Evolutionary conservation across 2,113 vertebrate genomes (phyloP).

Genomic region (Onychorhynchus coronatus): DNA sequence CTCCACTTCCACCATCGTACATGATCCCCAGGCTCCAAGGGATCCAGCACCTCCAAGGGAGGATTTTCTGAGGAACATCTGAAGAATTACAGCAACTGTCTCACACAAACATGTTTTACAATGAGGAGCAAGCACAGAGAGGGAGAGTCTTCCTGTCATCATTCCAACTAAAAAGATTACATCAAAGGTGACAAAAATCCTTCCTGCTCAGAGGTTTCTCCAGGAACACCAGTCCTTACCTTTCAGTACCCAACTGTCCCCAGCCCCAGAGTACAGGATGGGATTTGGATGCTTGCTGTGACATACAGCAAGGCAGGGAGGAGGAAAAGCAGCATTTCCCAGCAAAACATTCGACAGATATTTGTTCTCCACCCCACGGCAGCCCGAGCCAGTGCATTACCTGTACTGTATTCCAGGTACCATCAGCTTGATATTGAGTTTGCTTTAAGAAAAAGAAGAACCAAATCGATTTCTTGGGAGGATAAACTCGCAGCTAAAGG

Average conservation of each 20-base stretch:
- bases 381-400: background rate
- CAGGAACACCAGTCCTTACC: background rate
- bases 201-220: background rate
- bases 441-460: conserved; percentile 54
- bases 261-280: fast-evolving
- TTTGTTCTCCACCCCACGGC: background rate
- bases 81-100: background rate
- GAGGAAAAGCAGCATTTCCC: background rate
- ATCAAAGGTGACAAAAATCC: background rate
- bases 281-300: background rate
- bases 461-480: conserved; percentile 64
- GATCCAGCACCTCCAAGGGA: background rate
- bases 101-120: background rate
- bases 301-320: background rate
- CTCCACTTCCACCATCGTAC: background rate
- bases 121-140: background rate
- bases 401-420: background rate
- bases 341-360: background rate
- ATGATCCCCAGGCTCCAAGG: background rate
- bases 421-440: background rate
- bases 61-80: background rate
- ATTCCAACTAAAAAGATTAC: background rate
- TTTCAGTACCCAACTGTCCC: background rate
- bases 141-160: background rate
- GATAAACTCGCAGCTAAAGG: conserved; percentile 69